These are phyloP conservation scores for Sesia apiformis DNA, from an alignment of 2,888 invertebrate genomes.

Conservation along the genomic window DNA sequence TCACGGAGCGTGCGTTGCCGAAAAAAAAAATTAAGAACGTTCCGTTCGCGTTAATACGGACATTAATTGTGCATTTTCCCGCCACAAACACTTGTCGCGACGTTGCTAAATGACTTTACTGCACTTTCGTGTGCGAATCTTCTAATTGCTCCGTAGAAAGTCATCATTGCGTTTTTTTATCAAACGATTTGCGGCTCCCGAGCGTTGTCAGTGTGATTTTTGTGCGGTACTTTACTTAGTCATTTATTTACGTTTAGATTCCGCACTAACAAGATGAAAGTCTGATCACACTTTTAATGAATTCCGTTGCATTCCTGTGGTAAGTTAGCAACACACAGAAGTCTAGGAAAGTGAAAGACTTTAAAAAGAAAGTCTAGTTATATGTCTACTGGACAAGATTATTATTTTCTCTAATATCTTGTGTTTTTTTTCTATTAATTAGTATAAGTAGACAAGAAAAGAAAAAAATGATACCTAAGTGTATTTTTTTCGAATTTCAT, in stretches of 20 bases:
- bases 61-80: constrained; percentile 25
- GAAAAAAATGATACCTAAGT: no score
- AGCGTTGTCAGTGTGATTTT: constrained; percentile 43
- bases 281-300: constrained; percentile 48
- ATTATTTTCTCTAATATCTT: no score
- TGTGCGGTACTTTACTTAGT: constrained; percentile 42
- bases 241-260: constrained; percentile 43
- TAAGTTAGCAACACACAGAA: no score
- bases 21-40: background rate
- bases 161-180: constrained; percentile 42
- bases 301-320: constrained; percentile 27
- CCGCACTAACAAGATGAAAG: constrained; percentile 65
- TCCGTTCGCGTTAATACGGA: constrained; percentile 2
- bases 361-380: no score
- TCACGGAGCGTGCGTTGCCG: background rate
- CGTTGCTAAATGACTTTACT: constrained; percentile 26
- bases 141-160: constrained; percentile 66
- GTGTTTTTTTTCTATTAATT: no score
- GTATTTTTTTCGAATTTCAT: no score
- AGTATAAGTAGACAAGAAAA: no score
- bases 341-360: no score
- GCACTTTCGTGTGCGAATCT: constrained; percentile 68
- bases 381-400: no score
- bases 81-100: constrained; percentile 12
- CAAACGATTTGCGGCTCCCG: constrained; percentile 33